Percentiles rank a stretch among this genome's conserved stretches.
Evolutionary conservation across 2,797 vertebrate species (phyloP).

Genomic region (Ctenopoma kingsleyae): DNA sequence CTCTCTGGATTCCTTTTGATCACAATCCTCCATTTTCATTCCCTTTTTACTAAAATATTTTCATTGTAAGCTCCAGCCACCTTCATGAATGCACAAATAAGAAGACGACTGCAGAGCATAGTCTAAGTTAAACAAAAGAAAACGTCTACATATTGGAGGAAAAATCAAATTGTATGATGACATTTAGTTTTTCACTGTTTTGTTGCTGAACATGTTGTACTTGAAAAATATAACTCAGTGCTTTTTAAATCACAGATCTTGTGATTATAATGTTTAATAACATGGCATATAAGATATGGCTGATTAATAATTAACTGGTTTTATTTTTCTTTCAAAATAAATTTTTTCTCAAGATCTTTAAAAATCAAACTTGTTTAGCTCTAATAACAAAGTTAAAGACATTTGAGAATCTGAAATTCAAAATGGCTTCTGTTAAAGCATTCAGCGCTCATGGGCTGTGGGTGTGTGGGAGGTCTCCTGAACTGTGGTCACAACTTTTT

Average conservation of each 20-base stretch:
- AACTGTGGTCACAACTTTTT: not conserved
- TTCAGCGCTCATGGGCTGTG: not conserved
- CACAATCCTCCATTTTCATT: not conserved
- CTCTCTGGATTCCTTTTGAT: not conserved
- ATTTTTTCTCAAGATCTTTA: not conserved
- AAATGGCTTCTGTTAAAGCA: not conserved
- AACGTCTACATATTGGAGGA: not conserved
- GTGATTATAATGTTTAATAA: not conserved
- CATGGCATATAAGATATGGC: not conserved
- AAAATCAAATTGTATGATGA: not conserved
- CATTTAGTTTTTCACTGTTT: not conserved
- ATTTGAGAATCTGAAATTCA: not conserved
- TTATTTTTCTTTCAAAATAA: not conserved
- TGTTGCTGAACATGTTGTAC: too few relatives aligned
- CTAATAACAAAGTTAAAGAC: not conserved
- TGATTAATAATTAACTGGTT: not conserved
- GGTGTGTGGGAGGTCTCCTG: not conserved
- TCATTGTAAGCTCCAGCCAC: slow-evolving; percentile 33
- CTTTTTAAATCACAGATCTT: not conserved
- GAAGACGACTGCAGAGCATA: not conserved
- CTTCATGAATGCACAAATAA: slow-evolving; percentile 53
- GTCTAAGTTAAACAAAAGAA: slow-evolving; percentile 20
- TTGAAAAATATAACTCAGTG: not conserved
- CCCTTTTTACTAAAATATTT: slow-evolving; percentile 19
- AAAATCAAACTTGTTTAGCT: not conserved